These are phyloP conservation scores for Dasypus novemcinctus DNA, from an alignment of 2,113 vertebrate genomes.

Conservation along the genomic window DNA sequence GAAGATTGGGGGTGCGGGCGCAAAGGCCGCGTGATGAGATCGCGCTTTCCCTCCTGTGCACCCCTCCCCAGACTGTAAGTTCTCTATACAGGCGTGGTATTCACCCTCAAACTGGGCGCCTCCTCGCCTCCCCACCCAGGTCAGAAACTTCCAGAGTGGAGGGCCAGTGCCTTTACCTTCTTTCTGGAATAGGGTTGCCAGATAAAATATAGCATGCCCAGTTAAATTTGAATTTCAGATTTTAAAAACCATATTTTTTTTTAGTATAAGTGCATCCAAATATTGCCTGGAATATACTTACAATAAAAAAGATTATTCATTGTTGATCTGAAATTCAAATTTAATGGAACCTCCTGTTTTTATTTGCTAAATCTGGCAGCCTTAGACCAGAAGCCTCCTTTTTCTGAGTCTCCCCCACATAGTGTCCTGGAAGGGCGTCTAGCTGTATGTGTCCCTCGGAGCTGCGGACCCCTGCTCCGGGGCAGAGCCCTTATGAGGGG, in stretches of 20 bases:
- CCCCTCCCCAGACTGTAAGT: background rate
- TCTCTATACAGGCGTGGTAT: background rate
- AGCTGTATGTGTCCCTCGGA: background rate
- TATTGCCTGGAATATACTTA: slow-evolving; percentile 9
- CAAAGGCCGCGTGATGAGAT: background rate
- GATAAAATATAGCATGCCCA: background rate
- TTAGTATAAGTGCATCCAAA: background rate
- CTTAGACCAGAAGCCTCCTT: background rate
- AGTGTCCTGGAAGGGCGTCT: background rate
- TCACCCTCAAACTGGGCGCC: background rate
- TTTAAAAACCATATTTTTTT: background rate
- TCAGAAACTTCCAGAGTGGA: background rate
- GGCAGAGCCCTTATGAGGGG: background rate
- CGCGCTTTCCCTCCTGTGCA: background rate
- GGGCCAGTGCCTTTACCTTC: background rate
- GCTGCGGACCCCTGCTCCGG: background rate
- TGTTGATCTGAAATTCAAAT: slow-evolving; percentile 11
- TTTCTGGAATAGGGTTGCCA: background rate
- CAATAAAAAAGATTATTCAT: background rate
- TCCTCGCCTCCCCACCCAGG: background rate
- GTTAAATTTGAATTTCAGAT: slow-evolving; percentile 44
- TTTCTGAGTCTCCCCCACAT: background rate
- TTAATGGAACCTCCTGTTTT: background rate
- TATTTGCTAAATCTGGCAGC: slow-evolving; percentile 13
- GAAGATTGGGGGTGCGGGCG: background rate